phyloP scores from a whole-genome alignment of 2,888 invertebrate species.

The Andrena camellia region DNA sequence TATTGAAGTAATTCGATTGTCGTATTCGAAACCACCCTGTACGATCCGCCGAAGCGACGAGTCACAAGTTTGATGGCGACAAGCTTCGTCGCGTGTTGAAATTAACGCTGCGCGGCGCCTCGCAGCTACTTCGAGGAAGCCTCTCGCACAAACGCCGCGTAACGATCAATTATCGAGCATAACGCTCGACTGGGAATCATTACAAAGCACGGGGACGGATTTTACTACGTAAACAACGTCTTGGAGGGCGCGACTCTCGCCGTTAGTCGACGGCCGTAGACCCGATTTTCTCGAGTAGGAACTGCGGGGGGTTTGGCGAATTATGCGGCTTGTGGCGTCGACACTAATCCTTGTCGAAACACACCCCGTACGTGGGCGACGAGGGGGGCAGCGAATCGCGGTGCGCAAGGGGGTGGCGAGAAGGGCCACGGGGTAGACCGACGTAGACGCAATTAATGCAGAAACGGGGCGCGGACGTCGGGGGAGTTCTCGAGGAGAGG shows the following conservation, averaged over 20 bases:
- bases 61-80: no score
- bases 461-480: conserved; percentile 58
- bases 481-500: conserved; percentile 67
- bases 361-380: conserved; percentile 32
- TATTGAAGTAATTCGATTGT: neutral
- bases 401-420: conserved; percentile 31
- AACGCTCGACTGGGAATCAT: conserved; percentile 44
- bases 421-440: conserved; percentile 43
- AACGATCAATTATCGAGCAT: conserved; percentile 56
- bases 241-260: conserved; percentile 44
- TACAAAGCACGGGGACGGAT: conserved; percentile 35
- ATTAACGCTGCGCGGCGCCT: conserved; percentile 8
- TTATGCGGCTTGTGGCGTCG: conserved; percentile 68
- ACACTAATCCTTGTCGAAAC: conserved; percentile 73
- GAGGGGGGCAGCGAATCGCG: neutral
- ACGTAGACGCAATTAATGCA: conserved; percentile 75
- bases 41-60: neutral
- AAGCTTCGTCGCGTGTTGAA: neutral
- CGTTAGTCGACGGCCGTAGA: conserved; percentile 44
- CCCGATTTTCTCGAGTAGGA: conserved; percentile 43
- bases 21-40: neutral
- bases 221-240: conserved; percentile 54
- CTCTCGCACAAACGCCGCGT: conserved; percentile 39
- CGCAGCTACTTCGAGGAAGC: conserved; percentile 17
- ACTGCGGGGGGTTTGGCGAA: conserved; percentile 38